Evolutionary conservation across 2,113 vertebrate species (phyloP), one percentile per base, ranked within the genome.

Genomic region (Hypocryptadius cinnamomeus): DNA sequence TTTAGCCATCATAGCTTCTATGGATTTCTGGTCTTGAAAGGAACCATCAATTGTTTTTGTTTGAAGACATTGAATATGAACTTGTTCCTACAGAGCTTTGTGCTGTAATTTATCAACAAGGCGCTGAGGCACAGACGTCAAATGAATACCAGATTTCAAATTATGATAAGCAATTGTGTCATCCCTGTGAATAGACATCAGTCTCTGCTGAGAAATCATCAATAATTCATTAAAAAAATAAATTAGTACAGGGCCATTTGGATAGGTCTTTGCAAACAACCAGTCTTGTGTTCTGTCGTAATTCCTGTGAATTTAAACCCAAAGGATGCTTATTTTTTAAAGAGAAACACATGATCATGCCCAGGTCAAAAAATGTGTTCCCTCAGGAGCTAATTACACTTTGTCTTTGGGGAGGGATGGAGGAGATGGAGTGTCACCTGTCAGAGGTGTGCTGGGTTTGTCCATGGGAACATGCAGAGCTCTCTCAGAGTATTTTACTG

Each of bases 121-220:
- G 73, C 3, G 0, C 87, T 35, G 92, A 87, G 74, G 90, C 94
- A 95, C 96, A 92, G 92, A 94, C 90, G 92, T 96, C 95, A 95
- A 95, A 95, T 90, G 88, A 94, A 95, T 86, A 93, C 91, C 94
- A 96, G 95, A 95, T 97, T 96, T 97, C 95, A 96, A 97, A 96
- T 96, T 87, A 94, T 69, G 96, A 96, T 96, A 96, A 95, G 95
- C 95, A 92, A 87, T 90, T 93, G 87, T 95, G 89, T 96, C 94
- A 95, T 95, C 85, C 91, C 77, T 73, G 66, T 93, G 93, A 95
- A 96, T 91, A 87, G 82, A 35, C 90, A 96, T 94, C 59, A 85
- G 79, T 87, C 82, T 93, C 90, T 96, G 93, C 96, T 93, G 85
- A 96, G 95, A 97, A 96, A 85, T 89, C 57, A 83, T 96, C 92